A percentile compares a stretch with the other conserved stretches of the same genome.
Conservation (phyloP, 2,888 invertebrate species). For the Allophyes oxyacanthae region DNA sequence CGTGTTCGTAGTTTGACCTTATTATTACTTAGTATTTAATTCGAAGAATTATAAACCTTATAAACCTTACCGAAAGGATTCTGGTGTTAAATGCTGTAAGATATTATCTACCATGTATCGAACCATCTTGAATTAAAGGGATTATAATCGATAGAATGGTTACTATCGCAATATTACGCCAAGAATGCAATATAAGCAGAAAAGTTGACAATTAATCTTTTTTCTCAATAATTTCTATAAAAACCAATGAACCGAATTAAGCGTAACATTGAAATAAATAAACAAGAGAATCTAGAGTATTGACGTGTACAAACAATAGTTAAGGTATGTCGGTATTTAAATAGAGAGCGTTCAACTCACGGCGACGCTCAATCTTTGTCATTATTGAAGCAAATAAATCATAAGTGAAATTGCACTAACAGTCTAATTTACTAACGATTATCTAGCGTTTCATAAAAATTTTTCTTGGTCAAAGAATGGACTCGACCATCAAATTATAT, state of each 20-base stretch:
- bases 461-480: constrained; percentile 37
- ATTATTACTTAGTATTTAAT: too few relatives aligned
- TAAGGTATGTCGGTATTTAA: constrained; percentile 49
- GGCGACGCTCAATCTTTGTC: constrained; percentile 73
- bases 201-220: not conserved
- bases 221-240: not conserved
- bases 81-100: too few relatives aligned
- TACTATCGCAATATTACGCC: too few relatives aligned
- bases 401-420: constrained; percentile 71
- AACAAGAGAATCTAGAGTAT: constrained; percentile 21
- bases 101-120: too few relatives aligned
- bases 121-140: too few relatives aligned
- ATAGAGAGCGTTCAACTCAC: constrained; percentile 58
- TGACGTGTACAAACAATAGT: constrained; percentile 42
- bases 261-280: constrained; percentile 12
- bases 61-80: too few relatives aligned
- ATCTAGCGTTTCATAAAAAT: constrained; percentile 54
- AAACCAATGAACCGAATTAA: constrained; percentile 1
- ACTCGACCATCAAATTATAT: constrained; percentile 12
- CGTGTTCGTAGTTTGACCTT: too few relatives aligned
- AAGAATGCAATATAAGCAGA: too few relatives aligned
- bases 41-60: too few relatives aligned
- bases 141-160: too few relatives aligned
- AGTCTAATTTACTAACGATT: constrained; percentile 43
- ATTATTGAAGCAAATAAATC: constrained; percentile 71